phyloP scores from a whole-genome alignment of 2,113 vertebrate species.

The Zosterops pallidus region DNA sequence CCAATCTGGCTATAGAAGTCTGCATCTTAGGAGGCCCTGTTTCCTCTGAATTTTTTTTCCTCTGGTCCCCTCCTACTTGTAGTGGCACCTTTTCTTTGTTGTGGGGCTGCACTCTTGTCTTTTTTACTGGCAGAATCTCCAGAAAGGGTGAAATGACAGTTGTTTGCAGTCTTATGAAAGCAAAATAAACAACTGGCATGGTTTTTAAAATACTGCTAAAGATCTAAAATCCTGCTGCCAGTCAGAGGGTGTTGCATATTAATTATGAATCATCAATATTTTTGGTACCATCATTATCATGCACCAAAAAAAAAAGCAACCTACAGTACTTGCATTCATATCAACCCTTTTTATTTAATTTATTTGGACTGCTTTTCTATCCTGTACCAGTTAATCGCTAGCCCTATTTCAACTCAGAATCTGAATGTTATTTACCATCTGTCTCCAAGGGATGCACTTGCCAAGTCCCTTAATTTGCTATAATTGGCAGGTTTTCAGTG shows the following conservation, averaged over 20 bases:
- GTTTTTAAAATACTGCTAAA: conserved; percentile 33
- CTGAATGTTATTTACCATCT: conserved; percentile 85
- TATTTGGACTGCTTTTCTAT: conserved; percentile 74
- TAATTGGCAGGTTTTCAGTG: conserved; percentile 84
- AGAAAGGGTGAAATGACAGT: background rate
- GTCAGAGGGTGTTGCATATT: conserved; percentile 28
- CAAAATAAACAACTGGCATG: conserved; percentile 48
- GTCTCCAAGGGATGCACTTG: conserved; percentile 78
- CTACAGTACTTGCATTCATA: conserved; percentile 54
- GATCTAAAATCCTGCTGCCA: conserved; percentile 33
- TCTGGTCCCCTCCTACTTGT: background rate
- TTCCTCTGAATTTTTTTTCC: background rate
- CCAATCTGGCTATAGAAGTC: background rate
- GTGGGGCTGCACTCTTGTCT: background rate
- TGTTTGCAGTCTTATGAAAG: conserved; percentile 21
- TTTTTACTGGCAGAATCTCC: background rate
- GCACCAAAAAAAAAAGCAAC: background rate
- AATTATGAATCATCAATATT: conserved; percentile 68
- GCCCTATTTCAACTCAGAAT: conserved; percentile 79
- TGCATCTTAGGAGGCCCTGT: background rate
- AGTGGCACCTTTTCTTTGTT: background rate
- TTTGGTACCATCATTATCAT: conserved; percentile 52
- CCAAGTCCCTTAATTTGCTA: conserved; percentile 83
- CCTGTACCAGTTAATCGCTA: conserved; percentile 75
- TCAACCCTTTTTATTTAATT: conserved; percentile 72